A percentile compares a stretch with the other conserved stretches of the same genome.
Evolutionary conservation across 2,113 vertebrate species (phyloP).

Genomic region (Myiozetetes cayanensis): DNA sequence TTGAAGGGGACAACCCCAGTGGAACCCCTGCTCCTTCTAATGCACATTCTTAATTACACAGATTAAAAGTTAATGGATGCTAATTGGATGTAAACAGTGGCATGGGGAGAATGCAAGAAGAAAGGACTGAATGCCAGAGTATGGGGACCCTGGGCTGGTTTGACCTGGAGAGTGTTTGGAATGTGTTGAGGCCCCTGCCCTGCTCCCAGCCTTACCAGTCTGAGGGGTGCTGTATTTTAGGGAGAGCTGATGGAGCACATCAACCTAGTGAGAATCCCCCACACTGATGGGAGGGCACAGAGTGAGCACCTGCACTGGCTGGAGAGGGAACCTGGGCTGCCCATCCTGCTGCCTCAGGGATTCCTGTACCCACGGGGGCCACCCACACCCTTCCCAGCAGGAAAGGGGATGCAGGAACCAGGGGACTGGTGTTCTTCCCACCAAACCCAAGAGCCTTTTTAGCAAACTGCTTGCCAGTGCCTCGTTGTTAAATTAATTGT

Average conservation of each 20-base stretch:
- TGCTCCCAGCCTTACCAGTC: background rate
- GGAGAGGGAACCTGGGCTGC: background rate
- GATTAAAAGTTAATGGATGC: background rate
- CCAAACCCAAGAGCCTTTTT: background rate
- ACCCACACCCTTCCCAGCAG: background rate
- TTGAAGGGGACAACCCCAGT: accelerated
- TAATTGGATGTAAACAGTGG: background rate
- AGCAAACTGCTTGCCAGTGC: background rate
- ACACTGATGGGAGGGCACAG: background rate
- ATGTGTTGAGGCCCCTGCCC: background rate
- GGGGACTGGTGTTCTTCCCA: background rate
- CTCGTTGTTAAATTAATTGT: background rate
- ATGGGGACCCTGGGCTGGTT: accelerated
- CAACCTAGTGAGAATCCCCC: background rate
- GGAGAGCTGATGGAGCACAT: background rate
- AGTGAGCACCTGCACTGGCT: background rate
- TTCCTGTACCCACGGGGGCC: background rate
- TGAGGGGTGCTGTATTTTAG: accelerated
- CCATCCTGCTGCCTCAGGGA: background rate
- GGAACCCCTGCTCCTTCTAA: background rate
- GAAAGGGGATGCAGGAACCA: background rate
- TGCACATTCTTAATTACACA: background rate
- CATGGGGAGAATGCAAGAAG: background rate
- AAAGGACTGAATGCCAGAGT: background rate
- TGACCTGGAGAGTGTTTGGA: background rate